A percentile compares a stretch with the other conserved stretches of the same genome.
Evolutionary conservation across 2,797 vertebrate genomes (phyloP).

Genomic region (Margarornis squamiger): DNA sequence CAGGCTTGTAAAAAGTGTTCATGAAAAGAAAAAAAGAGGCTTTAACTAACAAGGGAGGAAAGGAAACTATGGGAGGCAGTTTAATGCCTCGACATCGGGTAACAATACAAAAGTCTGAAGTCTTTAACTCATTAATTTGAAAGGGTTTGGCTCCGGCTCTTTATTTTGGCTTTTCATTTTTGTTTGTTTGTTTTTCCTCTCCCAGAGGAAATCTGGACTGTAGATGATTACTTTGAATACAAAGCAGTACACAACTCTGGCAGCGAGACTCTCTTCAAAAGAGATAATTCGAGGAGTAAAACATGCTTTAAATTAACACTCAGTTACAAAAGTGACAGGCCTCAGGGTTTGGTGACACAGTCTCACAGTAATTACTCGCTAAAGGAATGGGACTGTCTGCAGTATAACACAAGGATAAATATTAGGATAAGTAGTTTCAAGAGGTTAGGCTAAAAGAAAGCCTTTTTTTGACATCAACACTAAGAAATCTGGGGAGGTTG

Average conservation of each 20-base stretch:
- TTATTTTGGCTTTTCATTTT: conserved; percentile 57
- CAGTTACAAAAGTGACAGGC: conserved; percentile 5
- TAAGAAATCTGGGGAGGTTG: neutral
- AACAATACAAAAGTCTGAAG: conserved; percentile 26
- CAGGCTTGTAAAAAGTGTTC: conserved; percentile 16
- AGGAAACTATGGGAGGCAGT: neutral
- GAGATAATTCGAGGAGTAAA: conserved; percentile 34
- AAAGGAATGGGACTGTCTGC: neutral
- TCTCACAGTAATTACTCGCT: conserved; percentile 12
- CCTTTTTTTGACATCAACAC: neutral
- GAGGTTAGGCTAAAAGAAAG: neutral
- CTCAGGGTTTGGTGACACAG: conserved; percentile 33
- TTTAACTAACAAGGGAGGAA: neutral
- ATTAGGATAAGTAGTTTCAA: conserved; percentile 28
- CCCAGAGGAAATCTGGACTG: conserved; percentile 54
- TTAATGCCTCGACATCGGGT: conserved; percentile 2
- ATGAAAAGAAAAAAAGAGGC: neutral
- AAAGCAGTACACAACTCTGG: conserved; percentile 21
- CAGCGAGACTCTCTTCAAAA: conserved; percentile 39
- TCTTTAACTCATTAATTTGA: conserved; percentile 59
- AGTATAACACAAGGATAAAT: neutral
- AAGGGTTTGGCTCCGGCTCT: conserved; percentile 12
- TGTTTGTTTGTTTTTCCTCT: conserved; percentile 52
- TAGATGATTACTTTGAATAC: conserved; percentile 54
- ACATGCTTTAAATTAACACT: conserved; percentile 52